Percentiles rank a stretch among this genome's conserved stretches.
phyloP scores from a whole-genome alignment of 2,797 vertebrate genomes.

The Poecile montanus region DNA sequence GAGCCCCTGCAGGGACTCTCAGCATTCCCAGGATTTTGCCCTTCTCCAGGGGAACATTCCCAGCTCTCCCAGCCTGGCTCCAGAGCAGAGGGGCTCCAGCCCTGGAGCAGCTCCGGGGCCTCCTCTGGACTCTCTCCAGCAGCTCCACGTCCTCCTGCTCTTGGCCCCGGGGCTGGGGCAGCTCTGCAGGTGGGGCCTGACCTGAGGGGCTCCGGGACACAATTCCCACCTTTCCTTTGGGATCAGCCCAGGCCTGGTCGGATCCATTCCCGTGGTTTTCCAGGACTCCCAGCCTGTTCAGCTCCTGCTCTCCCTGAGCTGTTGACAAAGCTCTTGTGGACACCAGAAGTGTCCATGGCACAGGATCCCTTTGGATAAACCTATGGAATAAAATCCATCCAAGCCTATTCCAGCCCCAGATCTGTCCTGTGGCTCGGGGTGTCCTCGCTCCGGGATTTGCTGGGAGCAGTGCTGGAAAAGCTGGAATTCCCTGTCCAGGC shows the following conservation, averaged over 20 bases:
- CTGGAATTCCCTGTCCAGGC: background rate
- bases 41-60: no score
- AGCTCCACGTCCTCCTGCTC: no score
- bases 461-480: background rate
- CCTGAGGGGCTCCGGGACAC: background rate
- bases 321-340: background rate
- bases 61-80: no score
- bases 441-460: background rate
- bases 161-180: background rate
- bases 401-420: background rate
- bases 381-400: background rate
- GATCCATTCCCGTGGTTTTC: background rate
- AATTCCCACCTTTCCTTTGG: background rate
- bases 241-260: background rate
- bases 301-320: background rate
- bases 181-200: background rate
- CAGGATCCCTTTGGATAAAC: background rate
- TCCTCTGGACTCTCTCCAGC: no score
- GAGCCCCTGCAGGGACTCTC: background rate
- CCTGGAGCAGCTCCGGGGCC: no score
- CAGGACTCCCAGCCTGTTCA: background rate
- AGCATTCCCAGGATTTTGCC: no score
- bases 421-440: background rate
- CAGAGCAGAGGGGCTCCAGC: no score
- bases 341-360: background rate